A percentile compares a stretch with the other conserved stretches of the same genome.
Conservation (phyloP, 1,140 invertebrate species). For the Harlomillsia oculata region DNA sequence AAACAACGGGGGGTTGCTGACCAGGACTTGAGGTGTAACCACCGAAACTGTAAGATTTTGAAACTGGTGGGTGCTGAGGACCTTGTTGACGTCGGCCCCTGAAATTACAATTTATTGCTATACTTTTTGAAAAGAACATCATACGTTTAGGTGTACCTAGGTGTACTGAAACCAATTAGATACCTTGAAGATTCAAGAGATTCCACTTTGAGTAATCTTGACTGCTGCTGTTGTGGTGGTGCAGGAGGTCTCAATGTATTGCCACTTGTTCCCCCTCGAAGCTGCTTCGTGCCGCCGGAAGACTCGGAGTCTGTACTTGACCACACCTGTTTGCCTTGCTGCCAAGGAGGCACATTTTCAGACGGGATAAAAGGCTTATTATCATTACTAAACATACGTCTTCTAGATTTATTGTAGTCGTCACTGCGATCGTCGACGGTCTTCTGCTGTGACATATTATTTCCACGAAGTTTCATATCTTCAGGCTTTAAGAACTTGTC, state of each 20-base stretch:
- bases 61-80: conserved; percentile 52
- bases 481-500: conserved; percentile 54
- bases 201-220: conserved; percentile 46
- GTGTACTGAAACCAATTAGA: too few species aligned
- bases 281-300: conserved; percentile 1
- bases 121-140: conserved; percentile 5
- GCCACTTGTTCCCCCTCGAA: too few species aligned
- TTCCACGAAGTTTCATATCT: conserved; percentile 4
- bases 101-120: neutral
- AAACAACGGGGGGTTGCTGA: conserved; percentile 43
- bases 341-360: conserved; percentile 4
- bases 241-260: conserved; percentile 3
- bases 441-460: neutral
- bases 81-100: neutral
- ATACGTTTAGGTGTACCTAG: conserved; percentile 10
- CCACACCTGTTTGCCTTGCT: conserved; percentile 4
- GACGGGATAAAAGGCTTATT: too few species aligned
- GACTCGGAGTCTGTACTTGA: neutral
- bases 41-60: conserved; percentile 76
- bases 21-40: conserved; percentile 52
- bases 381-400: conserved; percentile 65
- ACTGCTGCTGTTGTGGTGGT: too few species aligned
- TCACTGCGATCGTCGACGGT: conserved; percentile 83
- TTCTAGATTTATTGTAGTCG: conserved; percentile 69
- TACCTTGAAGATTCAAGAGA: conserved; percentile 47